These are phyloP conservation scores for Trichoplax adhaerens DNA, from an alignment of 37 sponge, comb jelly and placozoan species.

Conservation along the genomic window DNA sequence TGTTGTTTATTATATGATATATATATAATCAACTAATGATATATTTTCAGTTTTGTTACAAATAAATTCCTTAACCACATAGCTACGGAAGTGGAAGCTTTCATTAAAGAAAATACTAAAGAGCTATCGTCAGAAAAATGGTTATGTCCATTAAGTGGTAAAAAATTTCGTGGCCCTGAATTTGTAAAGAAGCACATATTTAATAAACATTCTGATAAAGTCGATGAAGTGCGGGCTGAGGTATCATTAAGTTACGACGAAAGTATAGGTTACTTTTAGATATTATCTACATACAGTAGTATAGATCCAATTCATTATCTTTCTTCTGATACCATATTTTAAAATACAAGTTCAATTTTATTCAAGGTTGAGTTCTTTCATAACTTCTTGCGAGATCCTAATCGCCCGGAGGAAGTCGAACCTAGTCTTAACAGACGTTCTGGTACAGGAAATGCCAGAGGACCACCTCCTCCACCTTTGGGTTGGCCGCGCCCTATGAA, in stretches of 20 bases:
- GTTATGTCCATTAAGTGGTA: conserved; percentile 93
- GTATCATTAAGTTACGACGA: conserved; percentile 24
- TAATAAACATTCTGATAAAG: conserved; percentile 84
- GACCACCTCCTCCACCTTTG: too few species aligned
- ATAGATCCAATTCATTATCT: not conserved
- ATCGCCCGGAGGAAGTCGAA: conserved; percentile 46
- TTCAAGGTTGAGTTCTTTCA: conserved; percentile 63
- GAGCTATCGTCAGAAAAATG: conserved; percentile 73
- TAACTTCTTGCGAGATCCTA: conserved; percentile 64
- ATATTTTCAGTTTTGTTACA: too few species aligned
- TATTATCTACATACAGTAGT: not conserved
- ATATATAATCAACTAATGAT: not conserved
- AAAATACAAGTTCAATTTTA: not conserved
- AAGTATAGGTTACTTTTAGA: not conserved
- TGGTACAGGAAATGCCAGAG: not conserved
- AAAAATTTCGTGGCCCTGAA: conserved; percentile 93
- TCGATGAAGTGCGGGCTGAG: conserved; percentile 67
- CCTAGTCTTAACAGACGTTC: conserved; percentile 15
- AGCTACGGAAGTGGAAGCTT: conserved; percentile 46
- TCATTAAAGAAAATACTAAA: conserved; percentile 71
- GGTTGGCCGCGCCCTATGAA: too few species aligned
- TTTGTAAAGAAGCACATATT: conserved; percentile 94
- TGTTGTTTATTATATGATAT: not conserved
- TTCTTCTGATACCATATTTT: not conserved
- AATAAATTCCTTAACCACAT: not conserved